These are phyloP conservation scores for Acanthurus leucopareius DNA, from an alignment of 2,797 vertebrate species.

Conservation along the genomic window DNA sequence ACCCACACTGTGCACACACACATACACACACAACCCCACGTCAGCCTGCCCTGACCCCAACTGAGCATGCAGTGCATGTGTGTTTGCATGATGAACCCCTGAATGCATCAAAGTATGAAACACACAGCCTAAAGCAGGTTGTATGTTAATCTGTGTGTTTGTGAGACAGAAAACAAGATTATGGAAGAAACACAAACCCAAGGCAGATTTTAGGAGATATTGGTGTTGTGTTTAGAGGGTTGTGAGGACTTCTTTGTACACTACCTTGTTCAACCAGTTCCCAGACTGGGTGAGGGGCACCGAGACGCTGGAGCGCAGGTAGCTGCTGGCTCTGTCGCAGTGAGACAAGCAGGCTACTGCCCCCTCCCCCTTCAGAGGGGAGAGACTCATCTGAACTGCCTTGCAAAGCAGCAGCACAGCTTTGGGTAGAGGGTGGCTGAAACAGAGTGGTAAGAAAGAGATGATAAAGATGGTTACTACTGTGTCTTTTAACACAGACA, in stretches of 20 bases:
- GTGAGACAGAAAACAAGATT: neutral
- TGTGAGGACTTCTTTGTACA: neutral
- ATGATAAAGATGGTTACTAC: neutral
- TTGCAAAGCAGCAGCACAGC: conserved; percentile 91
- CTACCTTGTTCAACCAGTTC: conserved; percentile 90
- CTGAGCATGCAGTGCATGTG: conserved; percentile 40
- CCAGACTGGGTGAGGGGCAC: conserved; percentile 86
- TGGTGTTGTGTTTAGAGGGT: neutral
- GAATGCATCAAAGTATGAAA: neutral
- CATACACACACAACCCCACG: conserved; percentile 57
- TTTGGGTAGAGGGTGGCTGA: conserved; percentile 92
- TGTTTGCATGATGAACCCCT: neutral
- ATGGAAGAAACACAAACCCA: neutral
- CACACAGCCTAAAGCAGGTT: neutral
- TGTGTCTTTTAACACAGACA: neutral
- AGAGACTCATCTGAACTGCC: conserved; percentile 92
- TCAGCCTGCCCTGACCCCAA: conserved; percentile 25
- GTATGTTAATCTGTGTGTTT: neutral
- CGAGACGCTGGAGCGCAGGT: conserved; percentile 91
- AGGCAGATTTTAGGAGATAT: conserved; percentile 1
- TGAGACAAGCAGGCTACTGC: conserved; percentile 87
- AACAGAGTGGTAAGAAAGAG: conserved; percentile 13
- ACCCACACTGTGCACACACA: conserved; percentile 71
- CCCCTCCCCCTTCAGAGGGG: conserved; percentile 91
- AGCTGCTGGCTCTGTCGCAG: conserved; percentile 93